Base-by-base conservation (phyloP, 1,140 invertebrate species). In the Geopemphigus sp. region DNA sequence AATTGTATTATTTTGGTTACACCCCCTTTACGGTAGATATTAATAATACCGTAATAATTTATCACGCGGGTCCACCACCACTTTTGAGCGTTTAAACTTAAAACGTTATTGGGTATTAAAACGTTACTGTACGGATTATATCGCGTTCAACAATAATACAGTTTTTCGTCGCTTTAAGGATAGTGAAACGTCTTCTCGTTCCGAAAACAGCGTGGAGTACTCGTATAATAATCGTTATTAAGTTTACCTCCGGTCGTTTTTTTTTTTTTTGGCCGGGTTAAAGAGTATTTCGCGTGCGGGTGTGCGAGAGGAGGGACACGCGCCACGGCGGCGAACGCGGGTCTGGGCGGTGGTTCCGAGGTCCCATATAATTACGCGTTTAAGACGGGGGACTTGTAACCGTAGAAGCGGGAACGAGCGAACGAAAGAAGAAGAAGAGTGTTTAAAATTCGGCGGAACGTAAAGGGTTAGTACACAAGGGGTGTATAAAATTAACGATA, bases 401-500 rank as follows among this genome's bases (percentile, higher is more conserved):
- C 74, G 45, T 45, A 78, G 74, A 78, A 47, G 57, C 39, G 74
- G 74, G 74, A n/a, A 22, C 24, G 32, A 76, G n/a, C n/a, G n/a
- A n/a, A n/a, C n/a, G n/a, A n/a, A n/a, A n/a, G n/a, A 29, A 72
- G 50, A 72, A 54, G 66, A 74, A 76, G 66, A 50, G 74, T 63
- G 57, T 78, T 78, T 78, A 78, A 78, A 61, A 78, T 78, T 78
- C 74, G 74, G 74, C 39, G 61, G 45, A 61, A 78, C 24, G 74
- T 78, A 61, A 78, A 78, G 57, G 74, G 74, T 56, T 74, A 57
- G 72, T 22, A 8, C 32, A 59, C n/a, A 24, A 78, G 74, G 56
- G 56, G 57, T 78, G 74, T 78, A 78, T 78, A 78, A 78, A 78
- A 78, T 78, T 78, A 78, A 63, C 74, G 74, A 57, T 78, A 78